Conservation (phyloP, 2,888 invertebrate genomes). For the Nasonia oneida region DNA sequence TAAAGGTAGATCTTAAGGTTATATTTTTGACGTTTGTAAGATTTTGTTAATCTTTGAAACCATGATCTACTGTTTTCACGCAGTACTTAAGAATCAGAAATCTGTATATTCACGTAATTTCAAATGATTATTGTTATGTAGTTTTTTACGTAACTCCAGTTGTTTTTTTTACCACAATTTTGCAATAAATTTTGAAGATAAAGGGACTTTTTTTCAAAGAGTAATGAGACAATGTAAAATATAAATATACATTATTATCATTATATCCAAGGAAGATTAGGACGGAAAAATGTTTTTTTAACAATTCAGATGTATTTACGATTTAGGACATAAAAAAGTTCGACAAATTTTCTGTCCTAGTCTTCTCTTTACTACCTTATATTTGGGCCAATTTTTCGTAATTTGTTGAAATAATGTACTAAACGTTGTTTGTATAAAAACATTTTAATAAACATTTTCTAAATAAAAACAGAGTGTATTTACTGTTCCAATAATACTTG, state of each 20-base stretch:
- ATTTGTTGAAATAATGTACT: slow-evolving; percentile 1
- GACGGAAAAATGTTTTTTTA: background rate
- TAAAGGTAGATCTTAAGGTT: background rate
- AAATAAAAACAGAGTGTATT: background rate
- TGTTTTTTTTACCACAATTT: background rate
- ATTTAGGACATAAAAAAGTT: background rate
- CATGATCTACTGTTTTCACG: background rate
- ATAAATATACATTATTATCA: background rate
- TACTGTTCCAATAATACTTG: background rate
- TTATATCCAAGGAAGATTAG: background rate
- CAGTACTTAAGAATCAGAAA: too few relatives aligned
- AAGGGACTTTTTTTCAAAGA: background rate
- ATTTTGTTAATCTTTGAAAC: background rate
- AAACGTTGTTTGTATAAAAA: background rate
- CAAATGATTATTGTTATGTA: background rate
- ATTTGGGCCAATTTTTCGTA: background rate
- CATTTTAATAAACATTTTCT: background rate
- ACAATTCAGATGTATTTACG: background rate
- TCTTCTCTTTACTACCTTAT: background rate
- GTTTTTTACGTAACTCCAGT: background rate
- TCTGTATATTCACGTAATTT: background rate
- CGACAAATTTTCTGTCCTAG: background rate
- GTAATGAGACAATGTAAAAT: background rate
- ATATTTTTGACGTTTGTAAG: background rate
- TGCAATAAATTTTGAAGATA: background rate